phyloP scores from a whole-genome alignment of 2,113 vertebrate genomes.

The Speoplatyrhinus poulsoni region DNA sequence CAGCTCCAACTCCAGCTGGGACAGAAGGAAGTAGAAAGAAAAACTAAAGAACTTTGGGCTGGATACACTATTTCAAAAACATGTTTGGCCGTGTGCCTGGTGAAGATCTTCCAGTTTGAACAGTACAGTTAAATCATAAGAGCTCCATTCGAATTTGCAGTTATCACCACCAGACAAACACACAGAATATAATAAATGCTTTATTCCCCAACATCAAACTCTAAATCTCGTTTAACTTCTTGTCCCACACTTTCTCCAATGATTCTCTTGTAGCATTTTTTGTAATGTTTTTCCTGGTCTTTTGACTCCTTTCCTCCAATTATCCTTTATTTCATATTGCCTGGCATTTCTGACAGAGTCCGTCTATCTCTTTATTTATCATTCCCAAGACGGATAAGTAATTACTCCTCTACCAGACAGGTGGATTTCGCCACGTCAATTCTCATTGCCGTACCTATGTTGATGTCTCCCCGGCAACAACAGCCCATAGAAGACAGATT shows the following conservation, averaged over 20 bases:
- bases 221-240: slow-evolving; percentile 20
- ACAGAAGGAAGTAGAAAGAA: slow-evolving; percentile 14
- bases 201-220: slow-evolving; percentile 22
- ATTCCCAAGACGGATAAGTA: slow-evolving; percentile 56
- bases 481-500: slow-evolving; percentile 27
- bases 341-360: slow-evolving; percentile 42
- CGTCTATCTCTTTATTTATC: slow-evolving; percentile 32
- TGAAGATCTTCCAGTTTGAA: slow-evolving; percentile 26
- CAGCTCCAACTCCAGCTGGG: slow-evolving; percentile 72
- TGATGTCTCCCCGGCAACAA: slow-evolving; percentile 64
- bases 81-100: slow-evolving; percentile 23
- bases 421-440: slow-evolving; percentile 68
- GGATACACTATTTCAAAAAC: background rate
- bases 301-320: slow-evolving; percentile 30
- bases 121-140: slow-evolving; percentile 24
- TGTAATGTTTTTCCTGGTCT: slow-evolving; percentile 10
- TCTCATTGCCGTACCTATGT: slow-evolving; percentile 53
- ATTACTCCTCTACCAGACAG: slow-evolving; percentile 64
- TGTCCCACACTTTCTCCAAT: background rate
- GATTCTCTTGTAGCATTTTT: slow-evolving; percentile 11
- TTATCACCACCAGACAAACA: slow-evolving; percentile 32
- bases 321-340: slow-evolving; percentile 56
- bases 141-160: slow-evolving; percentile 5
- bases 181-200: slow-evolving; percentile 25
- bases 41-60: background rate